These are phyloP conservation scores for Porites lutea DNA, from an alignment of 64 coral and sea anemone species.

Conservation along the genomic window DNA sequence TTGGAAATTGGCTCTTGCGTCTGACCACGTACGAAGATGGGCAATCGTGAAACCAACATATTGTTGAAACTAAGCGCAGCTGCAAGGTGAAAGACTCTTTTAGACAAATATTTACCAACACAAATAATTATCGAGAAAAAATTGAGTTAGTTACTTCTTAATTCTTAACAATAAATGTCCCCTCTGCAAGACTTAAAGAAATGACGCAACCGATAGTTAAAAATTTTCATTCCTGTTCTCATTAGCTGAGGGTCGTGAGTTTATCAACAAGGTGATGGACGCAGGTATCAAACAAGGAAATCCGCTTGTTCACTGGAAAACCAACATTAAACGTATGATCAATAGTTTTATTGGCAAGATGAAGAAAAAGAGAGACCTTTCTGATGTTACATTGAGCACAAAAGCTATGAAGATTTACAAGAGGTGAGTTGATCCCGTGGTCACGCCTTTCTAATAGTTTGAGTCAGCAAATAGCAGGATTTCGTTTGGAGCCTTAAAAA, in stretches of 20 bases:
- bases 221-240: not conserved
- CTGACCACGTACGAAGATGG: too few relatives aligned
- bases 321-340: slow-evolving; percentile 91
- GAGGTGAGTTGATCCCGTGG: not conserved
- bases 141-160: too few relatives aligned
- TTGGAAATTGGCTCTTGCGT: too few relatives aligned
- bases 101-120: too few relatives aligned
- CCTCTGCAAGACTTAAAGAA: too few relatives aligned
- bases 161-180: too few relatives aligned
- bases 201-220: not conserved
- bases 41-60: too few relatives aligned
- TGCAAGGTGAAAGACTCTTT: too few relatives aligned
- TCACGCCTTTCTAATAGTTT: not conserved
- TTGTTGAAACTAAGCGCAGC: too few relatives aligned
- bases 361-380: slow-evolving; percentile 74
- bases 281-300: slow-evolving; percentile 86
- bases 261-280: slow-evolving; percentile 86
- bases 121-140: too few relatives aligned
- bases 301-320: slow-evolving; percentile 87
- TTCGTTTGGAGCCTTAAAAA: too few relatives aligned
- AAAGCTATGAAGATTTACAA: slow-evolving; percentile 93
- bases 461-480: too few relatives aligned
- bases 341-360: slow-evolving; percentile 76
- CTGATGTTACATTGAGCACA: slow-evolving; percentile 79
- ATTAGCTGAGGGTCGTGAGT: slow-evolving; percentile 79